Evolutionary conservation across 2,888 invertebrate species (phyloP).

Genomic region (Epistrophella euchroma): DNA sequence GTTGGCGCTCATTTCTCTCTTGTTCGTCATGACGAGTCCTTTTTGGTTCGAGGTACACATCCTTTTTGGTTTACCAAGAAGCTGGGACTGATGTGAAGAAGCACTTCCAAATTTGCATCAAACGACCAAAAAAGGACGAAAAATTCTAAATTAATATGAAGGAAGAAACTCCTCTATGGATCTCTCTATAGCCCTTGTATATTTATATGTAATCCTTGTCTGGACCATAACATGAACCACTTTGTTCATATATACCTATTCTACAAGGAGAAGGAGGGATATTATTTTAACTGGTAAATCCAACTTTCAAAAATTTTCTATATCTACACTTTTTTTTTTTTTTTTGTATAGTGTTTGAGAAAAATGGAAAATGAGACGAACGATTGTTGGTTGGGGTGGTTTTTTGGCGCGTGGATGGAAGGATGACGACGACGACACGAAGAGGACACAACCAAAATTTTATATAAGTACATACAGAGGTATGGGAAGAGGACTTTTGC

Average conservation of each 20-base stretch:
- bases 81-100: conserved; percentile 24
- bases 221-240: conserved; percentile 48
- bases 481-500: conserved; percentile 10
- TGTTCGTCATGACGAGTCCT: conserved; percentile 48
- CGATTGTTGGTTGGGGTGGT: conserved; percentile 43
- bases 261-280: conserved; percentile 7
- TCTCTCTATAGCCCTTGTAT: conserved; percentile 18
- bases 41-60: conserved; percentile 13
- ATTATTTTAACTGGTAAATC: conserved; percentile 72
- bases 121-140: conserved; percentile 68
- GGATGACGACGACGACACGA: conserved; percentile 8
- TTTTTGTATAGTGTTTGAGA: background rate
- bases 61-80: conserved; percentile 1
- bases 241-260: conserved; percentile 2
- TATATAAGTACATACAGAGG: background rate
- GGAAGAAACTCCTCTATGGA: conserved; percentile 60
- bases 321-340: conserved; percentile 22
- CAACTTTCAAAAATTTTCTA: conserved; percentile 65
- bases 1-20: conserved; percentile 51
- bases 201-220: conserved; percentile 38
- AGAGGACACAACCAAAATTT: conserved; percentile 2
- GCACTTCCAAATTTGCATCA: conserved; percentile 72
- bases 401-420: conserved; percentile 33
- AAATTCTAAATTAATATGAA: conserved; percentile 71
- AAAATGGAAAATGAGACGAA: conserved; percentile 28